Evolutionary conservation across 2,113 vertebrate genomes (phyloP), one percentile per base, ranked within the genome.

Genomic region (Phyllostomus discolor): DNA sequence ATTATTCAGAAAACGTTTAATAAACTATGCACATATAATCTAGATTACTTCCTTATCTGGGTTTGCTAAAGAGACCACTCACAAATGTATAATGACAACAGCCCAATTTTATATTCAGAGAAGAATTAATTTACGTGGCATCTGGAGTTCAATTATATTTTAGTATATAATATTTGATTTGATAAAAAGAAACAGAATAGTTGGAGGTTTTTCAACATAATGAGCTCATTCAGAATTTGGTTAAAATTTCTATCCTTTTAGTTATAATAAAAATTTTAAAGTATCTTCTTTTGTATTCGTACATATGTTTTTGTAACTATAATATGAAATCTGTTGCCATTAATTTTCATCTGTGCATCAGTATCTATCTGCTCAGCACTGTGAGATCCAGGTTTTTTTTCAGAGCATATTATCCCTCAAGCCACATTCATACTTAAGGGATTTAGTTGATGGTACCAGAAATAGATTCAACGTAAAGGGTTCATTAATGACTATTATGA

Each of bases 41-140:
- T 7, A 43, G n/a, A 80, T 75, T 76, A 85, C 46, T 0, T 92
- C 38, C 33, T 90, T 24, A 41, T 82, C 90, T 46, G 46, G 16
- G 33, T 96, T 48, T 93, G 12, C 43, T 59, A 70, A 91, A 78
- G 14, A 69, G 24, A 89, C 2, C 76, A 79, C 24, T 57, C 97
- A 67, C 57, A 95, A 33, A 48, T 82, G 0, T 2, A 67, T 14
- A 84, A 15, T 90, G 70, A 66, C 54, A 35, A 38, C 3, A 88
- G 73, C 24, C 9, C 10, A 96, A 19, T 35, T 86, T 90, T 81
- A 70, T 26, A 70, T 85, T 97, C 66, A 95, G 81, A 69, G 62
- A 91, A 94, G 0, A 83, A 97, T n/a, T 52, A 2, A 57, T 67
- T 95, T 93, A 67, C 22, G 38, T 7, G 3, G 5, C 35, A 94